Percentiles rank a stretch among this genome's conserved stretches.
Evolutionary conservation across 2,888 invertebrate genomes (phyloP).

Genomic region (Pherbina coryleti): DNA sequence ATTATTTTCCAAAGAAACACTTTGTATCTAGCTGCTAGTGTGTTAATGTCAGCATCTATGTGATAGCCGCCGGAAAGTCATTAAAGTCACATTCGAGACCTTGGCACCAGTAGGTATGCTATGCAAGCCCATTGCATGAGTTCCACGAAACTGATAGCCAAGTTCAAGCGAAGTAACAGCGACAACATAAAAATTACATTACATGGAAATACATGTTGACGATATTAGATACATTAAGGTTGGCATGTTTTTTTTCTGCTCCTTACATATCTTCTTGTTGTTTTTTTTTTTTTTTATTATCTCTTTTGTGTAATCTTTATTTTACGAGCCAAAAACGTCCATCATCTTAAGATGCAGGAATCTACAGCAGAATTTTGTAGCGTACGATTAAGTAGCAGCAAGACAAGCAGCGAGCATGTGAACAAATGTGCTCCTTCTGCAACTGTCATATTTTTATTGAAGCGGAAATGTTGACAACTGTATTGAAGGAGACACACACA

Average conservation of each 20-base stretch:
- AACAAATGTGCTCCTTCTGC: slow-evolving; percentile 14
- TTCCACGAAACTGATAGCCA: not conserved
- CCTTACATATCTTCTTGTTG: not conserved
- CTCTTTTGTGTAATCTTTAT: not conserved
- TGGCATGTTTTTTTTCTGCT: not conserved
- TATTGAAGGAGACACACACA: slow-evolving; percentile 10
- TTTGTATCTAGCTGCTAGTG: too few relatives aligned
- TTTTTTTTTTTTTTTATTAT: not conserved
- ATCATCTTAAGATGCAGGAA: not conserved
- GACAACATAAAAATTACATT: slow-evolving; percentile 27
- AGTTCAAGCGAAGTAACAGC: slow-evolving; percentile 2
- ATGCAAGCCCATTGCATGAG: not conserved
- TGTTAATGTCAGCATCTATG: too few relatives aligned
- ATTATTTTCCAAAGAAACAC: too few relatives aligned
- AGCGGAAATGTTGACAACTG: slow-evolving; percentile 34
- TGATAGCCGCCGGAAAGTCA: slow-evolving; percentile 58
- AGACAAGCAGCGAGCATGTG: not conserved
- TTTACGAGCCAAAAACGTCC: not conserved
- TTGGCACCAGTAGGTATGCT: not conserved
- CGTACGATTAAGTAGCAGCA: not conserved
- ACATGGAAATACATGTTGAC: not conserved
- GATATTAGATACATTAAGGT: slow-evolving; percentile 13
- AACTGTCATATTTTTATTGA: slow-evolving; percentile 28
- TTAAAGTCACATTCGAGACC: slow-evolving; percentile 59
- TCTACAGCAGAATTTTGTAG: not conserved